Evolutionary conservation across 2,113 vertebrate species (phyloP).

Genomic region (Syngnathus typhle): DNA sequence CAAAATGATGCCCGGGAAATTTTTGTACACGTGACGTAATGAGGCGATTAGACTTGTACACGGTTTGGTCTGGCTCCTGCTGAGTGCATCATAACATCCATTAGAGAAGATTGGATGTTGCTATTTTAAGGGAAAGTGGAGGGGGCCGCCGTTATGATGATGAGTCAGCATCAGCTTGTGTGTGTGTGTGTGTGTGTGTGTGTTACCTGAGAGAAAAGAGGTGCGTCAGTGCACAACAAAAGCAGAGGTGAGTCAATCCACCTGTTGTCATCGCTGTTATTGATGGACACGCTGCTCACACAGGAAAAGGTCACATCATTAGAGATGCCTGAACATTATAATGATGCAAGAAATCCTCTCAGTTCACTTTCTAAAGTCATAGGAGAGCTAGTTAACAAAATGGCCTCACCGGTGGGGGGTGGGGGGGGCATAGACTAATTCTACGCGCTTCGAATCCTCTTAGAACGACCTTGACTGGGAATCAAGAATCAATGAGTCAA

Average conservation of each 20-base stretch:
- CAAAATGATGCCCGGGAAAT: not conserved
- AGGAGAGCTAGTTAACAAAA: no score
- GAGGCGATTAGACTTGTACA: not conserved
- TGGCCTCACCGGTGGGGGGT: no score
- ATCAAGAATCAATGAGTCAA: not conserved
- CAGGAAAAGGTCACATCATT: not conserved
- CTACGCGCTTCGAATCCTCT: no score
- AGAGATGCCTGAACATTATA: not conserved
- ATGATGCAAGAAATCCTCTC: not conserved
- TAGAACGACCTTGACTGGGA: not conserved
- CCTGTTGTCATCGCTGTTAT: not conserved
- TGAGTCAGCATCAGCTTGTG: not conserved
- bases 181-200: constrained; percentile 14
- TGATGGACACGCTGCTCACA: not conserved
- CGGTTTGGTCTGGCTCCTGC: not conserved
- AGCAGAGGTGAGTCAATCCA: not conserved
- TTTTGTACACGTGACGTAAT: not conserved
- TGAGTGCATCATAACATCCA: constrained; percentile 2
- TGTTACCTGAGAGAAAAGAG: not conserved
- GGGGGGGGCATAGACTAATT: no score
- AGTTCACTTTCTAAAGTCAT: not conserved
- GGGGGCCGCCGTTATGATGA: not conserved
- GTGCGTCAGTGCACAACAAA: constrained; percentile 4
- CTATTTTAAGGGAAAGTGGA: not conserved
- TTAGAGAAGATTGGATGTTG: not conserved